Percentiles rank a stretch among this genome's conserved stretches.
Evolutionary conservation across 2,113 vertebrate species (phyloP).

Genomic region (Urocitellus parryii): DNA sequence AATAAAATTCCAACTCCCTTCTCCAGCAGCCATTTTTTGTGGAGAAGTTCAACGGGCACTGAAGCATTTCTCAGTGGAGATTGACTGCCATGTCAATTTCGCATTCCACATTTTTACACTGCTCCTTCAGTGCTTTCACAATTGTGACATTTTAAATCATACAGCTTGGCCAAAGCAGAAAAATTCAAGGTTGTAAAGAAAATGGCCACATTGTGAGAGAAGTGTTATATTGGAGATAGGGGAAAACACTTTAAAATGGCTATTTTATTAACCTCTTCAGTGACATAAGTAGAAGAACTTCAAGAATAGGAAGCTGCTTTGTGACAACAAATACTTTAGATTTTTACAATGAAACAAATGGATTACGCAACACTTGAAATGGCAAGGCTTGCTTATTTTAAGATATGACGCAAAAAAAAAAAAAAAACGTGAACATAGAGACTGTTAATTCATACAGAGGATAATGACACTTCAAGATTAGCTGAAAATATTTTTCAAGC

Average conservation of each 20-base stretch:
- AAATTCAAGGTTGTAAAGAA: constrained; percentile 50
- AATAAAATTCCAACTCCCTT: neutral
- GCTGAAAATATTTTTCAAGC: neutral
- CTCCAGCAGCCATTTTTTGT: neutral
- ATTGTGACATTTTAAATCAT: neutral
- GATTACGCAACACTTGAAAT: neutral
- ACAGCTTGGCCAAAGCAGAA: constrained; percentile 3
- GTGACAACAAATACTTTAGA: neutral
- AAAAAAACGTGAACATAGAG: neutral
- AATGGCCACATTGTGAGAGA: neutral
- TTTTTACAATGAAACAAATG: neutral
- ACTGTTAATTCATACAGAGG: neutral
- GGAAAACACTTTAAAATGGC: neutral
- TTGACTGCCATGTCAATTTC: neutral
- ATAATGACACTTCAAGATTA: neutral
- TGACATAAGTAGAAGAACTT: neutral
- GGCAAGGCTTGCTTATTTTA: neutral
- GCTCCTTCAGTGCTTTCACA: neutral
- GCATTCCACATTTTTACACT: neutral
- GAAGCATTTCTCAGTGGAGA: neutral
- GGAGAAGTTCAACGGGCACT: neutral
- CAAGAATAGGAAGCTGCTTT: neutral
- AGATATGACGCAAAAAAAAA: neutral
- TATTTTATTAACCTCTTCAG: constrained; percentile 8
- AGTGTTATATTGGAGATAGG: neutral